Conservation (phyloP, 2,888 invertebrate species). For the Drosophila merina region DNA sequence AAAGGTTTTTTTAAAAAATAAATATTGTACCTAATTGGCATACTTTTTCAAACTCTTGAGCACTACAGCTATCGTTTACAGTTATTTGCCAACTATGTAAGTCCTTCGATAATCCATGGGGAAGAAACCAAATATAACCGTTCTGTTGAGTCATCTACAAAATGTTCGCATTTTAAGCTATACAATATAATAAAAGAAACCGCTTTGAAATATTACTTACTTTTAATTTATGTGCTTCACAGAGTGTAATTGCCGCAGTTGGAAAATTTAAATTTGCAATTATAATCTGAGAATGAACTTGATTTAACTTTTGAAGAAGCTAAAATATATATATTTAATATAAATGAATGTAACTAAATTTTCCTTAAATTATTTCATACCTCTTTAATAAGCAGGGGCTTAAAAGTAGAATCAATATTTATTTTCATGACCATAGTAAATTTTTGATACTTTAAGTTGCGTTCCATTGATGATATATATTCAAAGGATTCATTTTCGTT, state of each 20-base stretch:
- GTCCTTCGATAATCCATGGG: conserved; percentile 88
- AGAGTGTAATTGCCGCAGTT: conserved; percentile 90
- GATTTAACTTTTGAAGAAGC: conserved; percentile 88
- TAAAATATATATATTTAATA: conserved; percentile 73
- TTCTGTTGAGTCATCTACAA: conserved; percentile 88
- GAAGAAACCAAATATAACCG: conserved; percentile 94
- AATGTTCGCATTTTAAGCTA: conserved; percentile 44
- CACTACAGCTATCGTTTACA: conserved; percentile 85
- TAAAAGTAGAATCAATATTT: conserved; percentile 78
- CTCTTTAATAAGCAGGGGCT: conserved; percentile 2
- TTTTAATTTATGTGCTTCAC: conserved; percentile 87
- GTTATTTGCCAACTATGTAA: conserved; percentile 87
- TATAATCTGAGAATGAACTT: conserved; percentile 89
- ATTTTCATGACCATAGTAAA: conserved; percentile 88
- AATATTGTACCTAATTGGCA: neutral
- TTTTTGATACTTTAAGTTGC: conserved; percentile 86
- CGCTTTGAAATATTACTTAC: conserved; percentile 60
- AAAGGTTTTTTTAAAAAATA: neutral
- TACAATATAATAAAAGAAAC: no score
- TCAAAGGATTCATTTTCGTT: conserved; percentile 92
- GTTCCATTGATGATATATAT: conserved; percentile 89
- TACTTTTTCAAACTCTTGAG: conserved; percentile 86
- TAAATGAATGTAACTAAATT: no score
- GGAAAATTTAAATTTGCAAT: conserved; percentile 91
- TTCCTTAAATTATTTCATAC: no score